A percentile compares a stretch with the other conserved stretches of the same genome.
These are phyloP conservation scores for Astatotilapia flaviijosephi DNA, from an alignment of 2,113 vertebrate genomes.

Conservation along the genomic window DNA sequence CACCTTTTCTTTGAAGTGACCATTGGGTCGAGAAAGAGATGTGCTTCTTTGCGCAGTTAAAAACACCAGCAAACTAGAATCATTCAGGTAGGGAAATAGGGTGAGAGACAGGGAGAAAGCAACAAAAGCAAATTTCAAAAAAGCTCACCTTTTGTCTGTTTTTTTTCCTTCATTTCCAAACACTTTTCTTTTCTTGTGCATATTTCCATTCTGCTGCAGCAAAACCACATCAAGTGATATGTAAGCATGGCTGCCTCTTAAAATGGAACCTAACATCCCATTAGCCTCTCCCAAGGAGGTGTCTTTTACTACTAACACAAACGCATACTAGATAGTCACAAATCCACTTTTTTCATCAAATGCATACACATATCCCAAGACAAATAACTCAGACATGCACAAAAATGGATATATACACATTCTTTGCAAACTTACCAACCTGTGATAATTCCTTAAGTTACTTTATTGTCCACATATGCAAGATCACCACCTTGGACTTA, in stretches of 20 bases:
- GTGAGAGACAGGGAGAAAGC: neutral
- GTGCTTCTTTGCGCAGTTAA: neutral
- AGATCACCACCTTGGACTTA: neutral
- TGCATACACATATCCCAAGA: neutral
- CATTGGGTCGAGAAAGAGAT: neutral
- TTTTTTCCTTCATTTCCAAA: neutral
- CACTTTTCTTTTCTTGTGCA: neutral
- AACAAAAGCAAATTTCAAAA: constrained; percentile 10
- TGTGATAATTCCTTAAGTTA: neutral
- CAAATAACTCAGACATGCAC: neutral
- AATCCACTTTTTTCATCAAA: neutral
- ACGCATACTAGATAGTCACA: neutral
- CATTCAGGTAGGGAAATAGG: neutral
- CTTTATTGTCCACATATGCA: neutral
- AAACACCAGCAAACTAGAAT: constrained; percentile 1
- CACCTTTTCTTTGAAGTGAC: neutral
- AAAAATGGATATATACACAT: neutral
- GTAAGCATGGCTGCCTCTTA: constrained; percentile 48
- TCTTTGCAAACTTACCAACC: neutral
- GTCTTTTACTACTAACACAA: neutral
- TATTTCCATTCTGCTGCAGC: constrained; percentile 25
- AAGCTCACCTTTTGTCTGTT: constrained; percentile 28
- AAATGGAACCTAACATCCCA: constrained; percentile 43
- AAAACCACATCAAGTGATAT: constrained; percentile 47
- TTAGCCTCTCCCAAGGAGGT: constrained; percentile 5